phyloP scores from a whole-genome alignment of 1,140 invertebrate species.

The Littorina saxatilis region DNA sequence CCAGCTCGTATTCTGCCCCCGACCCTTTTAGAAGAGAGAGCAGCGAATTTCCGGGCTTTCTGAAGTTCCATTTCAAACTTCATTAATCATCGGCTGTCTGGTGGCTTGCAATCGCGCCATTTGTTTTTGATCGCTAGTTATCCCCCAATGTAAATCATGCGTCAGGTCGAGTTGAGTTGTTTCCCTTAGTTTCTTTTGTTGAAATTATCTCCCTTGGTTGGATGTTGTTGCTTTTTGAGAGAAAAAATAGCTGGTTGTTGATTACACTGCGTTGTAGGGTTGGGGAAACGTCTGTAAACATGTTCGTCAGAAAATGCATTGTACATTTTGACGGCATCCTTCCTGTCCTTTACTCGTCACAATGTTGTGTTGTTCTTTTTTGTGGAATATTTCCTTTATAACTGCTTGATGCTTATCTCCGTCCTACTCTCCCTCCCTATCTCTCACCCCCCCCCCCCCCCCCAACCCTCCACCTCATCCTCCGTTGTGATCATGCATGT shows the following conservation, averaged over 20 bases:
- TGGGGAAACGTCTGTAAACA: no score
- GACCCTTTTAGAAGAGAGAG: conserved; percentile 30
- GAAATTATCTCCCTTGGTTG: no score
- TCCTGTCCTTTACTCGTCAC: no score
- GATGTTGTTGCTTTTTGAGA: no score
- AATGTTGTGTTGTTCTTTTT: background rate
- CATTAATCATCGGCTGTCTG: conserved; percentile 31
- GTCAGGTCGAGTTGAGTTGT: background rate
- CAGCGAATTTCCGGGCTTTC: conserved; percentile 27
- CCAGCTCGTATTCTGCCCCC: background rate
- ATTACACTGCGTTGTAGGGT: no score
- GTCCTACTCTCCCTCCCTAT: background rate
- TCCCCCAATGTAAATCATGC: conserved; percentile 27
- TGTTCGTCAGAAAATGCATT: no score
- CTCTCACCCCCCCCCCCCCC: background rate
- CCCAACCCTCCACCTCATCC: background rate
- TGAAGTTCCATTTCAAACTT: conserved; percentile 38
- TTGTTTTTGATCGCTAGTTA: conserved; percentile 22
- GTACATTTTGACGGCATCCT: no score
- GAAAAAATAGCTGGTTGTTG: no score
- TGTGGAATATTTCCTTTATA: background rate
- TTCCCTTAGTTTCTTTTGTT: background rate
- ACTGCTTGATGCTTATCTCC: background rate
- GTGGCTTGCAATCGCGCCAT: conserved; percentile 23
- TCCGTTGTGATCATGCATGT: background rate